Evolutionary conservation across 2,113 vertebrate genomes (phyloP), one percentile per base, ranked within the genome.

Genomic region (Choloepus hoffmanni): DNA sequence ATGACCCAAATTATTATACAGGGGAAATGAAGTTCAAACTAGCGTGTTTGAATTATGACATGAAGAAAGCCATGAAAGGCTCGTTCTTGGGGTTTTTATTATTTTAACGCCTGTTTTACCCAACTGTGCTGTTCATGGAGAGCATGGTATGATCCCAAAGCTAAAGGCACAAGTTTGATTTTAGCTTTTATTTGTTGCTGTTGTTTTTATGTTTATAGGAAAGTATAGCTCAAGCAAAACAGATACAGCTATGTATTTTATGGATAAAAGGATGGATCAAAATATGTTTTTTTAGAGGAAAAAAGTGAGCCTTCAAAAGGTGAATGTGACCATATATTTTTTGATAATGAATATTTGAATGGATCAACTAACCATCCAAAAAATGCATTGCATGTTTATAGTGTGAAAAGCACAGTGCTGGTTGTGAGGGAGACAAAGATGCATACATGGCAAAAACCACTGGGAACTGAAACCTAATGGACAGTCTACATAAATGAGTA

Each of bases 11-110:
- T 85, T 89, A 96, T 96, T 95, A 90, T 48, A 74, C 76, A 89
- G 85, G 36, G n/a, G 92, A 88, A 97, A 94, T 26, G 74, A 94
- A 96, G 90, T 90, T 96, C 77, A 95, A 62, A 79, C 43, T 82
- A 76, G 85, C 72, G 16, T 95, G 65, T 67, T 19, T 85, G 60
- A 97, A 36, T 28, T 72, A 86, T 26, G 65, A 70, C 50, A 60
- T 7, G 67, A 85, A 94, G 84, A 90, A 95, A 92, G 48, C 67
- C 1, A n/a, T 45, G 85, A 90, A 93, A 94, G 95, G 19, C 67
- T 92, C 63, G 1, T 76, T 96, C 92, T 91, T 62, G 74, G 73
- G 3, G 19, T 89, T 73, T 91, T 13, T 89, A 28, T 67, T 79
- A 33, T 96, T 94, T 95, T 87, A 86, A 91, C 87, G 58, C 33